These are phyloP conservation scores for Theretra japonica DNA, from an alignment of 2,888 invertebrate species.

Conservation along the genomic window DNA sequence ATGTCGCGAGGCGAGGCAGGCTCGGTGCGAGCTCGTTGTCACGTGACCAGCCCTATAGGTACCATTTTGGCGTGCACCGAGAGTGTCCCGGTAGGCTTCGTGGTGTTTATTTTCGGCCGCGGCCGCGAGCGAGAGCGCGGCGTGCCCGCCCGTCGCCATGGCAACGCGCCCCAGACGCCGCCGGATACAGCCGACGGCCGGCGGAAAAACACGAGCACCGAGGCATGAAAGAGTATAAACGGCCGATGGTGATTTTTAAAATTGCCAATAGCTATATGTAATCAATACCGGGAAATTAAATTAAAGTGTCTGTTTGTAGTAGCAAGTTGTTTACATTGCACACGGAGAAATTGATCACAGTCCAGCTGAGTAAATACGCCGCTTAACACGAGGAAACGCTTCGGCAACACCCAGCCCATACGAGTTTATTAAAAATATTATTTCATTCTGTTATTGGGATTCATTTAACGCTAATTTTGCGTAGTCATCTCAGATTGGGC, in stretches of 20 bases:
- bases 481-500: no score
- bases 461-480: not conserved
- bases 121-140: constrained; percentile 66
- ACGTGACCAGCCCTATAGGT: constrained; percentile 42
- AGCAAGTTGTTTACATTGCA: constrained; percentile 23
- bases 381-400: not conserved
- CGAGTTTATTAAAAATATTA: not conserved
- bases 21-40: constrained; percentile 34
- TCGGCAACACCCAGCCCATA: constrained; percentile 16
- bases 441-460: not conserved
- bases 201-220: constrained; percentile 56
- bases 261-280: constrained; percentile 22
- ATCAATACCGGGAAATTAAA: constrained; percentile 25
- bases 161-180: constrained; percentile 77
- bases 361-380: not conserved
- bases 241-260: constrained; percentile 16
- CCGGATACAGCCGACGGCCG: constrained; percentile 56
- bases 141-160: constrained; percentile 72
- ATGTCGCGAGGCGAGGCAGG: not conserved
- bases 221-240: constrained; percentile 3
- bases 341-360: constrained; percentile 18
- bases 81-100: constrained; percentile 55
- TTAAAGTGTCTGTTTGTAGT: constrained; percentile 22
- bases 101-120: constrained; percentile 78
- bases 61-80: constrained; percentile 45